Conservation (phyloP, 2,113 vertebrate genomes). For the Leucosticte australis region DNA sequence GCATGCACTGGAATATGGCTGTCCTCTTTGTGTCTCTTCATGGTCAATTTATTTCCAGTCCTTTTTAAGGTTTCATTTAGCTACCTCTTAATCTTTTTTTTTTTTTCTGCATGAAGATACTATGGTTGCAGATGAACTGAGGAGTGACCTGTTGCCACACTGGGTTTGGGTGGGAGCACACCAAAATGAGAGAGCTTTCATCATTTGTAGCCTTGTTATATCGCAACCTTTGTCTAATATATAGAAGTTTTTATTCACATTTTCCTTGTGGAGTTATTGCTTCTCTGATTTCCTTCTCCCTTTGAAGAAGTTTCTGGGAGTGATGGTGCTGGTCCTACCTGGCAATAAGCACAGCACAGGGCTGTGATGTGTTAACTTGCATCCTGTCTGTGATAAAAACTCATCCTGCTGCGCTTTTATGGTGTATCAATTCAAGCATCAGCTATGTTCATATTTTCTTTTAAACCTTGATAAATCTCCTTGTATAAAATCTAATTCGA, state of each 20-base stretch:
- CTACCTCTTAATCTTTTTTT: accelerated
- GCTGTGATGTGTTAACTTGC: neutral
- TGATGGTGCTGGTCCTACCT: neutral
- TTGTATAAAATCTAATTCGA: conserved; percentile 38
- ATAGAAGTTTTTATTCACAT: accelerated
- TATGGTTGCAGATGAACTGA: neutral
- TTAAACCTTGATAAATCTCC: neutral
- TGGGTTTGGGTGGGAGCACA: neutral
- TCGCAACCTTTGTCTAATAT: neutral
- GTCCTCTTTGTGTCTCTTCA: neutral
- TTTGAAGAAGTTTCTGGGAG: neutral
- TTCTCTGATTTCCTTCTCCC: neutral
- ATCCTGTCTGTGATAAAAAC: neutral
- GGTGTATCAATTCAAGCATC: neutral
- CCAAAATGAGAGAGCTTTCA: neutral
- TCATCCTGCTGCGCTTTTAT: neutral
- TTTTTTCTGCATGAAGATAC: accelerated
- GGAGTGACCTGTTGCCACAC: accelerated
- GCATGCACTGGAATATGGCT: neutral
- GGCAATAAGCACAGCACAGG: neutral
- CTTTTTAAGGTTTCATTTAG: neutral
- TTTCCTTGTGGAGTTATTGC: neutral
- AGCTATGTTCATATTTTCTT: neutral
- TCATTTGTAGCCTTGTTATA: neutral
- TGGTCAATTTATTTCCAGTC: neutral